Evolutionary conservation across 2,113 vertebrate species (phyloP).

Genomic region (Oostethus manadensis): DNA sequence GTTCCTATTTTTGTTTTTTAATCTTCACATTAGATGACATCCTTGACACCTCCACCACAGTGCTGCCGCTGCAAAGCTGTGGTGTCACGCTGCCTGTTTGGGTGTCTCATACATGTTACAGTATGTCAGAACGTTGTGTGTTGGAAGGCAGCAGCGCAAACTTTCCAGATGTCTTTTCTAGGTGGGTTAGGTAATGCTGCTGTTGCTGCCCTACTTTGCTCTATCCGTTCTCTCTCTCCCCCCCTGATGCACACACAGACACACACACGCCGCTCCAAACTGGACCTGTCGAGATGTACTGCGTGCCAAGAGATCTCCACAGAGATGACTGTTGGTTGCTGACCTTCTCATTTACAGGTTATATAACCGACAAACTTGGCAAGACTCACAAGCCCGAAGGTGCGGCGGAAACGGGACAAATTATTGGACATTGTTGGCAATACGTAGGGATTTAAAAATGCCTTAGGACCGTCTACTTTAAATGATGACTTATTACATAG

Average conservation of each 20-base stretch:
- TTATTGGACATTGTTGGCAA: background rate
- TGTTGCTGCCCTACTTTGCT: constrained; percentile 41
- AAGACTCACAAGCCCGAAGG: constrained; percentile 15
- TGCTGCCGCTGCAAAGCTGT: no score
- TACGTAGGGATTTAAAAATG: background rate
- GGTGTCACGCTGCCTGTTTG: no score
- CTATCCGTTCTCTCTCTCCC: background rate
- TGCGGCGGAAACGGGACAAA: constrained; percentile 4
- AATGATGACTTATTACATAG: background rate
- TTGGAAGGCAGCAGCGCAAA: constrained; percentile 15
- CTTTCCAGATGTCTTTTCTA: constrained; percentile 50
- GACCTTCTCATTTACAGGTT: constrained; percentile 63
- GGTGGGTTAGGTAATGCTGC: constrained; percentile 45
- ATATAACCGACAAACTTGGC: constrained; percentile 50
- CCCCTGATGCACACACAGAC: constrained; percentile 5
- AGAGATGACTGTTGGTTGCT: constrained; percentile 37
- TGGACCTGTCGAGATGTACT: constrained; percentile 27
- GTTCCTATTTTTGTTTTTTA: no score
- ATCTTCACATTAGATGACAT: no score
- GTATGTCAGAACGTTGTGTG: background rate
- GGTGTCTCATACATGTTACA: no score
- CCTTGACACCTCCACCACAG: no score
- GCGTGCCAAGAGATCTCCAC: constrained; percentile 50
- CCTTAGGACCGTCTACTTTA: background rate
- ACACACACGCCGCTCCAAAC: constrained; percentile 15